Evolutionary conservation across 2,888 invertebrate genomes (phyloP), one percentile per base, ranked within the genome.

Genomic region (Acanthopleura granulata): DNA sequence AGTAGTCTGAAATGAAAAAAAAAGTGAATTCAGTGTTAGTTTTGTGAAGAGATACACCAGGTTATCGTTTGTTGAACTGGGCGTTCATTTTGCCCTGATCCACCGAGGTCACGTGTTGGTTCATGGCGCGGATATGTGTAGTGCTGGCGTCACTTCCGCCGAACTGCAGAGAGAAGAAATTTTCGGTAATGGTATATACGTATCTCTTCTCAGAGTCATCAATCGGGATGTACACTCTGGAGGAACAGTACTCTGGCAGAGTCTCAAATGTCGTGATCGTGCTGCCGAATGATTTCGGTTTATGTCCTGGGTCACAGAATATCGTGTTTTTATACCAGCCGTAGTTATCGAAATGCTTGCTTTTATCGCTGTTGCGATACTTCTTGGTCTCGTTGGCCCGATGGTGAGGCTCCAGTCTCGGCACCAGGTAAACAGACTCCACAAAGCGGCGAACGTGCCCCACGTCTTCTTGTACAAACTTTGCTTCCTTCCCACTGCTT

Each of bases 61-160:
- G 3, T 12, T 22, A 57, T 57, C 22, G 57, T 57, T 22, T 22
- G 57, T 22, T 57, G 57, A 57, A 40, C 40, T 40, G 40, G 9
- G 40, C 9, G 40, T 40, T 40, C 4, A 40, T 40, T 40, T 40
- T 40, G 3, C 40, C 12, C 3, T 66, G 66, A 14, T 66, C 66
- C 66, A 66, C 66, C 16, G 22, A 12, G 66, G 66, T 66, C 66
- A 66, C 66, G 29, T 66, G 66, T 66, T 66, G 66, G 66, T 66
- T 27, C 22, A 22, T 22, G 29, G 66, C 66, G 16, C 66, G 66
- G 1, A 66, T 27, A 22, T 66, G 66, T 6, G 66, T 66, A 14
- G 66, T 66, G 16, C 22, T 66, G 66, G 25, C 29, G 66, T 66
- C 66, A 66, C 66, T 66, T 6, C 66, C 66, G 22, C 66, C 29